A percentile compares a stretch with the other conserved stretches of the same genome.
phyloP scores from a whole-genome alignment of 2,888 invertebrate species.

The Theretra japonica region DNA sequence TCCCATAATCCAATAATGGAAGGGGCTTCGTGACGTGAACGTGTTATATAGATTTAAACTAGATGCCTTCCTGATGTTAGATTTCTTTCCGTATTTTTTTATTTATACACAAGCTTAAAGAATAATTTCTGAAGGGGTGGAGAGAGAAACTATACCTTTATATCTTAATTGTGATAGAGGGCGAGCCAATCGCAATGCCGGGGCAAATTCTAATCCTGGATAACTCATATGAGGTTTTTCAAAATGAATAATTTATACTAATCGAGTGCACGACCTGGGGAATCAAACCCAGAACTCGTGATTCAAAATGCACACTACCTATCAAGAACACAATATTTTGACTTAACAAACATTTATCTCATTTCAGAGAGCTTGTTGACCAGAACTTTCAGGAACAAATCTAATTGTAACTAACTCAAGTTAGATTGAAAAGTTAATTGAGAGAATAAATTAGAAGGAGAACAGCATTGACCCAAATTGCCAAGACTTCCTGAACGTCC shows the following conservation, averaged over 20 bases:
- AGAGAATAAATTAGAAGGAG: background rate
- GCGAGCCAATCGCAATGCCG: background rate
- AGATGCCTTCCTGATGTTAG: background rate
- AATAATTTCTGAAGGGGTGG: too few species aligned
- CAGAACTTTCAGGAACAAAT: too few species aligned
- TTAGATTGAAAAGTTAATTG: too few species aligned
- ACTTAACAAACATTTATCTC: too few species aligned
- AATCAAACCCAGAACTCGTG: background rate
- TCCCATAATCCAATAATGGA: constrained; percentile 36
- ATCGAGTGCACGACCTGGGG: background rate
- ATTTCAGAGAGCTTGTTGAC: too few species aligned
- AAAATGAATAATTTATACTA: background rate
- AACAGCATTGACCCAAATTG: background rate
- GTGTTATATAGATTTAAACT: background rate
- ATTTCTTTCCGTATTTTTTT: background rate
- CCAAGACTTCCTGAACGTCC: background rate
- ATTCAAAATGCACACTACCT: background rate
- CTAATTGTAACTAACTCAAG: too few species aligned
- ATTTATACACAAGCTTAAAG: too few species aligned
- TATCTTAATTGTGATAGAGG: too few species aligned
- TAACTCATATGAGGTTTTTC: too few species aligned
- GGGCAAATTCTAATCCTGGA: background rate
- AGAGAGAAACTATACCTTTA: too few species aligned
- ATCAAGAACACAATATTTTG: too few species aligned
- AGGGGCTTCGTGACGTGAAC: constrained; percentile 34